Percentiles rank a stretch among this genome's conserved stretches.
phyloP scores from a whole-genome alignment of 2,113 vertebrate genomes.

The Todiramphus chloris region DNA sequence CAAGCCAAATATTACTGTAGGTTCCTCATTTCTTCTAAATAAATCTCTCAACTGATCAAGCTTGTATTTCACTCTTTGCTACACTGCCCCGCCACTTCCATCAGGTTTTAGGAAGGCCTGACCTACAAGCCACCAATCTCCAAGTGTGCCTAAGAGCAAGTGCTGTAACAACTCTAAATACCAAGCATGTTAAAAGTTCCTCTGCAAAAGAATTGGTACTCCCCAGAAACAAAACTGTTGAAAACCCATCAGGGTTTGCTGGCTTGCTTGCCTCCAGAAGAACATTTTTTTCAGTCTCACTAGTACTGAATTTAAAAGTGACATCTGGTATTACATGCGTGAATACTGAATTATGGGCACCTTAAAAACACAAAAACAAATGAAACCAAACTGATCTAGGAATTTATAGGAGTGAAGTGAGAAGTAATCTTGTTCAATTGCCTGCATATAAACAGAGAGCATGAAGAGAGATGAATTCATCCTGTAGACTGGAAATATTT shows the following conservation, averaged over 20 bases:
- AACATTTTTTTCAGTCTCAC: conserved; percentile 1
- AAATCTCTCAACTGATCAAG: neutral
- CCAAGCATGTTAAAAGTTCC: conserved; percentile 6
- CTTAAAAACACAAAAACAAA: neutral
- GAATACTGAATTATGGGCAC: neutral
- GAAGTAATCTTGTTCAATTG: neutral
- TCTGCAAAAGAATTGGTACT: neutral
- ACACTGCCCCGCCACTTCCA: neutral
- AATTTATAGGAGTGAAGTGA: neutral
- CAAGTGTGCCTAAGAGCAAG: neutral
- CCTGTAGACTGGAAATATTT: neutral
- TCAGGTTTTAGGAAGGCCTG: neutral
- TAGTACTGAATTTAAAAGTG: conserved; percentile 2
- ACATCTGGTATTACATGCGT: neutral
- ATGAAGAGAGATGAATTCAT: neutral
- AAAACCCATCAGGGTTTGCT: conserved; percentile 18
- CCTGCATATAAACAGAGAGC: neutral
- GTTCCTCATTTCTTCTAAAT: neutral
- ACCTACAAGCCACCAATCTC: neutral
- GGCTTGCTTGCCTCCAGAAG: neutral
- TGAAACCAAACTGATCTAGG: neutral
- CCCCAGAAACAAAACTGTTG: conserved; percentile 19
- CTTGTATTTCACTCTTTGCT: neutral
- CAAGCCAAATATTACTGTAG: neutral
- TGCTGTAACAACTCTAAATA: conserved; percentile 32